Evolutionary conservation across 2,113 vertebrate species (phyloP), one percentile per base, ranked within the genome.

Genomic region (Halichoerus grypus): DNA sequence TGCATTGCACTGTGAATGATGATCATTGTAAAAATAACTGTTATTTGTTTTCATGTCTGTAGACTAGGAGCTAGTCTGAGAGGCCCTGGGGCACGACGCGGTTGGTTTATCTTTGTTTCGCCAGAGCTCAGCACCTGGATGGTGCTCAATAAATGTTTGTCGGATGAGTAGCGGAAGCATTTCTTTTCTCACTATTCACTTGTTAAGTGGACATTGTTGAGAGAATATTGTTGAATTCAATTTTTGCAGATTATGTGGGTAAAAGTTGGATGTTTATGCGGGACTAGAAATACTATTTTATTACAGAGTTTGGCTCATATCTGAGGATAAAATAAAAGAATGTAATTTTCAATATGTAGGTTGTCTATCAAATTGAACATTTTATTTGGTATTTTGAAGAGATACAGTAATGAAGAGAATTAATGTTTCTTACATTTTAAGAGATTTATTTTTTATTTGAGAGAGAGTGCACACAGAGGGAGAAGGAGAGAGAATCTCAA

Each of bases 241-340:
- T 36, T 88, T 89, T 94, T 90, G 79, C n/a, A 82, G 39, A 42
- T 92, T 46, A n/a, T 63, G 19, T 92, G 49, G 42, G 8, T 86
- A n/a, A 67, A 92, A 90, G 39, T 87, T 91, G 11, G 26, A 59
- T 57, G 2, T 53, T 77, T 4, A 7, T 87, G 15, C 1, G n/a
- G 39, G 31, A 69, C 33, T 21, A 72, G 59, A 89, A 72, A 21
- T 53, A 79, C 1, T 19, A 19, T 80, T 91, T 76, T n/a, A 31
- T 79, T 67, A 10, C 11, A 82, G 69, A 91, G 15, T 91, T 91
- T 93, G 77, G 42, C 51, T 97, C 51, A 4, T 46, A 57, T n/a
- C 77, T 72, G 13, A 96, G 21, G n/a, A 80, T 94, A 79, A 93
- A 94, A 82, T 83, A 87, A 12, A 85, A 69, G 57, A 82, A 65